Evolutionary conservation across 23 tunicate species (phyloP).

Genomic region (Botrylloides violaceus): DNA sequence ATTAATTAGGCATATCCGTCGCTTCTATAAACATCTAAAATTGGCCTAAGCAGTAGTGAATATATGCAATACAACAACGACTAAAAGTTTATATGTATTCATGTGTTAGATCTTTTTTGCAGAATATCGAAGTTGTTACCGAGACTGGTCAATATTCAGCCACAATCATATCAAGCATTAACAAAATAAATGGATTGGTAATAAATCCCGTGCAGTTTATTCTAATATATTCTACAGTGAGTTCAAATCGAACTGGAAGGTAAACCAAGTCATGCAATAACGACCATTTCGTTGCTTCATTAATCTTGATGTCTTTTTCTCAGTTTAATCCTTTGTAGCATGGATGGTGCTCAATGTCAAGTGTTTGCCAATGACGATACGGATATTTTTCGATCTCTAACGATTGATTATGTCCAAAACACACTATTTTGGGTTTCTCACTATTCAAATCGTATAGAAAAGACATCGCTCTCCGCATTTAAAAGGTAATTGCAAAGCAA

Average conservation of each 20-base stretch:
- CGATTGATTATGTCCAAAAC: slow-evolving; percentile 1
- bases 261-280: background rate
- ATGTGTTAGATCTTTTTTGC: no score
- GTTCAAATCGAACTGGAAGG: background rate
- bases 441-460: background rate
- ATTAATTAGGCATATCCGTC: no score
- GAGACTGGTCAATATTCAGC: slow-evolving; percentile 2
- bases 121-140: slow-evolving; percentile 2
- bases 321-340: background rate
- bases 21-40: no score
- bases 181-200: slow-evolving; percentile 16
- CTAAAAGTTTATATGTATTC: no score
- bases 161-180: background rate
- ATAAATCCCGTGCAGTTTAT: background rate
- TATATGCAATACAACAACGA: no score
- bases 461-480: background rate
- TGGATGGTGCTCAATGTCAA: background rate
- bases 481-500: slow-evolving; percentile 1
- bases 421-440: slow-evolving; percentile 7
- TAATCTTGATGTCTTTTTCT: background rate
- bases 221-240: background rate
- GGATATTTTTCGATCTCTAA: slow-evolving; percentile 8
- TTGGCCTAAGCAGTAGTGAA: no score
- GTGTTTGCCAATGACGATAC: background rate
- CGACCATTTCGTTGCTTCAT: background rate